phyloP scores from a whole-genome alignment of 2,888 invertebrate species.

The Clepsis dumicolana region DNA sequence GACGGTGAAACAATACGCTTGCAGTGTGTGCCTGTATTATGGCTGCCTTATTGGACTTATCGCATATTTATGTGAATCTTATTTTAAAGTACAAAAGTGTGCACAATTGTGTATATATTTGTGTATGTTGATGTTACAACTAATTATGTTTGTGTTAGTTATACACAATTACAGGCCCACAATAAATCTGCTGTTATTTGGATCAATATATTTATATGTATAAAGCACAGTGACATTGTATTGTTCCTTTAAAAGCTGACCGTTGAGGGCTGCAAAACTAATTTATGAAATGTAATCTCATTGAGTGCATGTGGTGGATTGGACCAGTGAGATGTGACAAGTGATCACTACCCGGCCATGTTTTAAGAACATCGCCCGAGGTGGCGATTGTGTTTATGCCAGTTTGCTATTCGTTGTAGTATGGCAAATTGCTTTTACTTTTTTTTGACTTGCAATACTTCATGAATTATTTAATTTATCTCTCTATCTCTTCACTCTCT shows the following conservation, averaged over 20 bases:
- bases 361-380: slow-evolving; percentile 77
- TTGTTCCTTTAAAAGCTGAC: slow-evolving; percentile 33
- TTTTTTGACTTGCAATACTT: slow-evolving; percentile 64
- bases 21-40: slow-evolving; percentile 77
- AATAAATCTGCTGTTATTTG: slow-evolving; percentile 29
- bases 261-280: slow-evolving; percentile 32
- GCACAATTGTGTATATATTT: slow-evolving; percentile 82
- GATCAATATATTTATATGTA: slow-evolving; percentile 25
- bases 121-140: slow-evolving; percentile 73
- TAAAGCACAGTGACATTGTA: slow-evolving; percentile 18
- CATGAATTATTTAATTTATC: slow-evolving; percentile 58
- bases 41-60: slow-evolving; percentile 77
- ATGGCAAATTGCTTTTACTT: slow-evolving; percentile 77
- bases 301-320: slow-evolving; percentile 74
- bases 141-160: slow-evolving; percentile 43
- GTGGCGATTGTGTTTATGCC: slow-evolving; percentile 62
- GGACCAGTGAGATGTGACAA: slow-evolving; percentile 63
- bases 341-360: slow-evolving; percentile 74
- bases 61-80: slow-evolving; percentile 76
- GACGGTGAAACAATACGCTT: slow-evolving; percentile 57
- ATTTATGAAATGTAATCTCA: slow-evolving; percentile 77
- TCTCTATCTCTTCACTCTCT: slow-evolving; percentile 82
- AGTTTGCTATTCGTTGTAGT: slow-evolving; percentile 81
- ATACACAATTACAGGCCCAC: slow-evolving; percentile 31
- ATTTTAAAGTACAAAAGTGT: slow-evolving; percentile 83